Evolutionary conservation across 2,113 vertebrate genomes (phyloP).

Genomic region (Machaerirhynchus nigripectus): DNA sequence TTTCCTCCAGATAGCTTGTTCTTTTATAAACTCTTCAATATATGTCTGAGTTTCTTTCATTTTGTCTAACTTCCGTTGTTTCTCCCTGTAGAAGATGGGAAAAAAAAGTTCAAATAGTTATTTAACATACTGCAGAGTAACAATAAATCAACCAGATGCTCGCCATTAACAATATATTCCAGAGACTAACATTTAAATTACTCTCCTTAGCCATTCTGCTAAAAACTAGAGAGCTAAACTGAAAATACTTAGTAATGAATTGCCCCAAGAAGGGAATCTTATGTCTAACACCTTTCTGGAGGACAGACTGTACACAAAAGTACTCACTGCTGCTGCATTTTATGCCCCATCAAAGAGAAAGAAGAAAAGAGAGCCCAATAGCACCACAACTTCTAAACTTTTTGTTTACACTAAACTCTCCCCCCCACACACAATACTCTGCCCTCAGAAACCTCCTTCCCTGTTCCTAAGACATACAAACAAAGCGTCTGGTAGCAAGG

Average conservation of each 20-base stretch:
- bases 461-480: background rate
- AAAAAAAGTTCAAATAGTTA: background rate
- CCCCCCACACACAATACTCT: rapidly evolving
- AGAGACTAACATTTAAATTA: background rate
- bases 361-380: background rate
- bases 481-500: background rate
- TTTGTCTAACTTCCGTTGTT: conserved; percentile 85
- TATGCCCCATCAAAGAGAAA: background rate
- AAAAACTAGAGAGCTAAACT: background rate
- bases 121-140: background rate
- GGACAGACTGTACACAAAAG: background rate
- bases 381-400: background rate
- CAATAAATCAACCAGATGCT: background rate
- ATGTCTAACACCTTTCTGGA: background rate
- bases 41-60: conserved; percentile 77
- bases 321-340: background rate
- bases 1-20: conserved; percentile 81
- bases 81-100: conserved; percentile 73
- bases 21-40: conserved; percentile 86
- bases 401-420: background rate
- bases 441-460: background rate
- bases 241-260: background rate
- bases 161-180: background rate
- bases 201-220: background rate
- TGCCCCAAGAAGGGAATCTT: background rate